phyloP scores from a whole-genome alignment of 2,113 vertebrate genomes.

The Tonatia bakeri region DNA sequence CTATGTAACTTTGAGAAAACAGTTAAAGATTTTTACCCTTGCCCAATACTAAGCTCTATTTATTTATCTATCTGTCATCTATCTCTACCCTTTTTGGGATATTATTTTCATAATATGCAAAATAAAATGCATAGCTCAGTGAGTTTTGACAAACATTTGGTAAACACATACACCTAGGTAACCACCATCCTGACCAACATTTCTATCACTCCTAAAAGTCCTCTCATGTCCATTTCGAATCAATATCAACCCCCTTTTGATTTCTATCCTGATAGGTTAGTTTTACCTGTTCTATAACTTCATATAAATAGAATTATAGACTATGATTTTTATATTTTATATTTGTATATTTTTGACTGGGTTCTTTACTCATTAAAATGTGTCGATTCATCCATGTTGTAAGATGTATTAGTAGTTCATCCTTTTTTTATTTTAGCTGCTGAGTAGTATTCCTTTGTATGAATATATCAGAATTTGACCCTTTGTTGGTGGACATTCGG shows the following conservation, averaged over 20 bases:
- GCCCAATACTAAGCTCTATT: background rate
- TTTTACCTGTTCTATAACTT: background rate
- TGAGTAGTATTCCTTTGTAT: background rate
- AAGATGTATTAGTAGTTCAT: background rate
- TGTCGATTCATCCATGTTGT: background rate
- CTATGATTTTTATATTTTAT: background rate
- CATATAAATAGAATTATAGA: background rate
- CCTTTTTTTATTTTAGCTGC: background rate
- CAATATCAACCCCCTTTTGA: background rate
- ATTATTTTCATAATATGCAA: background rate
- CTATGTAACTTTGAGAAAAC: background rate
- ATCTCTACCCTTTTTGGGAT: background rate
- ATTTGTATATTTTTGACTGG: background rate
- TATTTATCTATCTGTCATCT: background rate
- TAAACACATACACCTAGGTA: background rate
- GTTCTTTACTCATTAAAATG: background rate
- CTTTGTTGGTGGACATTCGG: background rate
- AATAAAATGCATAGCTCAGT: background rate
- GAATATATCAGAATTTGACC: background rate
- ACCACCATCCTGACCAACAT: background rate
- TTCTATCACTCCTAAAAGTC: background rate
- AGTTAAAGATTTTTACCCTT: background rate
- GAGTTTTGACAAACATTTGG: background rate
- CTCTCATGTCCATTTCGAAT: background rate
- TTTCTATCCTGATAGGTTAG: background rate